Evolutionary conservation across 2,797 vertebrate species (phyloP), one percentile per base, ranked within the genome.

Genomic region (Bryconaethiops microstoma): DNA sequence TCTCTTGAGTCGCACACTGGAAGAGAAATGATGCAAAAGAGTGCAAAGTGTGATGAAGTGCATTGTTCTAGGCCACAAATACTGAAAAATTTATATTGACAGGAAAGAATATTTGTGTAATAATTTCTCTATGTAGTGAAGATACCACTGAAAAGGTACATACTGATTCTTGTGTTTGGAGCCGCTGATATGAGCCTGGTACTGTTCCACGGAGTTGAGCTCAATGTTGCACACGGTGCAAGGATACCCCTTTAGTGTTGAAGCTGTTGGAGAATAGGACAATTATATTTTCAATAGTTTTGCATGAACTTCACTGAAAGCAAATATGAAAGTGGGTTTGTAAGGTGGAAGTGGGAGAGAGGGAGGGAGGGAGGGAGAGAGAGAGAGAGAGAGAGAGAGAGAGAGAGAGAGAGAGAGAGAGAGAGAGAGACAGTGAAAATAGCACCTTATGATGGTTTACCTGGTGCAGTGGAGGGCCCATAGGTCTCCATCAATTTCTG

Each of bases 131-230:
- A n/a, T 60, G 35, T 75, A 45, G 0, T 35, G 35, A 29, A 29
- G 2, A 10, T 2, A 14, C 7, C 3, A 2, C 1, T 50, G 25
- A 55, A 7, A 7, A 19, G 68, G 86, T 89, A 95, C 97, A 93
- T 92, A 99, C 98, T 98, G 96, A 91, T 96, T 98, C 95, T 97
- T 98, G 89, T 99, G 98, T 93, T 98, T 98, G 91, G 97, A 95
- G 74, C 98, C 98, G 19, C 96, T 98, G 94, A 99, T 94, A 82
- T 99, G 98, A 88, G 97, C 97, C 89, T 98, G 96, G 92, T 98
- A 99, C 91, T 99, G 98, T 80, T 97, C 97, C 94, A 98, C 96
- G 23, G 98, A 99, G 94, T 99, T 99, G 63, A 99, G 95, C 72
- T 98, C 96, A 77, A 99, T 96, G 88, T 96, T 96, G 90, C 98